These are phyloP conservation scores for Mico argentatus DNA, from an alignment of 2,797 vertebrate species.

Conservation along the genomic window DNA sequence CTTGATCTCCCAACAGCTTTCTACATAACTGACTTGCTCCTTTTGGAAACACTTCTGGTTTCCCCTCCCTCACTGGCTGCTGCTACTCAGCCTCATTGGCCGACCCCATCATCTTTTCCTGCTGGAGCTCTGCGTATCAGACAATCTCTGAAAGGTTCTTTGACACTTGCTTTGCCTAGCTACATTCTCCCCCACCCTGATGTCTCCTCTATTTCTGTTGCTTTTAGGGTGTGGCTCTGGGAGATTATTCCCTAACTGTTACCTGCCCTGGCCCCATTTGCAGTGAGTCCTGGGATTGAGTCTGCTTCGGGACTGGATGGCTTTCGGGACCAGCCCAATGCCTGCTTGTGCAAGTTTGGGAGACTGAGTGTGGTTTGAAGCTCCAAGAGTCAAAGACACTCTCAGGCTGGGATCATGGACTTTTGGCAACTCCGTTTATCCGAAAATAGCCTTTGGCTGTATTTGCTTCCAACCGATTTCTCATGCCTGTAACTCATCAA, in stretches of 20 bases:
- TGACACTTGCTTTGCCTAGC: not conserved
- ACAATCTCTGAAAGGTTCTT: not conserved
- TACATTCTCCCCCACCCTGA: not conserved
- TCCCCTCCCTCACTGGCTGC: not conserved
- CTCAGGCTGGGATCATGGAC: not conserved
- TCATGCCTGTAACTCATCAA: not conserved
- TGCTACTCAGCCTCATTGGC: not conserved
- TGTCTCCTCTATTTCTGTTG: not conserved
- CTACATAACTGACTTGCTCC: not conserved
- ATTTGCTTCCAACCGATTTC: not conserved
- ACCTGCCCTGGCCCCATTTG: not conserved
- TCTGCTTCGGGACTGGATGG: not conserved
- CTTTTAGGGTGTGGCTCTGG: not conserved
- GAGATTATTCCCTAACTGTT: not conserved
- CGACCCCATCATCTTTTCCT: not conserved
- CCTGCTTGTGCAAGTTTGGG: not conserved
- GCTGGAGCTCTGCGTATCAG: not conserved
- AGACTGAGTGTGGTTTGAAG: not conserved
- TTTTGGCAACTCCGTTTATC: not conserved
- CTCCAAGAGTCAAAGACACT: not conserved
- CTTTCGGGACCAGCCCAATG: not conserved
- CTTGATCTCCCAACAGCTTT: not conserved
- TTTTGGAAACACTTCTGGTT: not conserved
- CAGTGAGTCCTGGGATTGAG: not conserved
- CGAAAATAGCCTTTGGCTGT: not conserved